Evolutionary conservation across 2,888 invertebrate genomes (phyloP), one percentile per base, ranked within the genome.

Genomic region (Leptopilina syphax): DNA sequence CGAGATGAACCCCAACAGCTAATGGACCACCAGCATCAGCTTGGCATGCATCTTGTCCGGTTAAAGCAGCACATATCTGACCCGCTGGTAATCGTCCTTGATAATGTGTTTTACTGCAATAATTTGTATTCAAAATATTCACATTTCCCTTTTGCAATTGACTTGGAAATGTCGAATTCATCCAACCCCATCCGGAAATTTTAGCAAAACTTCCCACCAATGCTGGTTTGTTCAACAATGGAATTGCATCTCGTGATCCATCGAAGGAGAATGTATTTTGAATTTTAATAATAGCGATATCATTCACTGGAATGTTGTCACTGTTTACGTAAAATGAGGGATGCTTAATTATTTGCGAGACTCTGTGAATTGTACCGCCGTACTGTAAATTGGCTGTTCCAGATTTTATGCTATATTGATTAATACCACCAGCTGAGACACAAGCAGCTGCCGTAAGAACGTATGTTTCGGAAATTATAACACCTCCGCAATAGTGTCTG

Each of bases 381-480:
- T 85, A 73, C 60, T 91, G 86, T 12, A 89, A 92, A 44, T 91
- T 92, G 0, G 93, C 93, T 12, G 93, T 93, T 6, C 95, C 95
- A 1, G 93, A 92, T 0, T 94, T 93, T 0, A 95, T 87, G 12
- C 85, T 65, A 67, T 79, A 82, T 1, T 3, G 1, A 7, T 57
- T 9, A 34, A n/a, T n/a, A 44, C 47, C 63, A 92, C 93, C 93
- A 92, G 63, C 27, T 24, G 57, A 92, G 92, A 93, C 87, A 82
- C 95, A 95, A 85, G 94, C 94, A 1, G 94, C 94, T 13, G 95
- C 94, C 0, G 94, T 94, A 0, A 94, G 77, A 2, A 94, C 89
- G 1, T 92, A 92, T 60, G 92, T 89, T 10, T 86, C 89, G 50
- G 93, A 92, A 12, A 95, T 90, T 13, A 94, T 92, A 2, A 93